Base-by-base conservation (phyloP, 2,797 vertebrate genomes). In the Picus viridis region DNA sequence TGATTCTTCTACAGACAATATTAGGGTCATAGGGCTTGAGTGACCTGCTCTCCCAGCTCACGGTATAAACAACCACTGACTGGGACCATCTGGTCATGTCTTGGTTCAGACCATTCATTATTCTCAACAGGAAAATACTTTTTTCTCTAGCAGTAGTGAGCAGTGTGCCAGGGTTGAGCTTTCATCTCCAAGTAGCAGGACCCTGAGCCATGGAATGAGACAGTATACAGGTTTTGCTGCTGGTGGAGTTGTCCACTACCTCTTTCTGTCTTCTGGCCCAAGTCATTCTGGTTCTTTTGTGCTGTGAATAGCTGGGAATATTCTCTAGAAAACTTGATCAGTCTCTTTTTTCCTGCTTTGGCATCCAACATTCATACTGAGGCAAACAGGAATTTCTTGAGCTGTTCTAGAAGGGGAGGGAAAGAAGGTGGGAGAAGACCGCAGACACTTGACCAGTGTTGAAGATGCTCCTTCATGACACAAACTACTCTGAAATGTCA, bases 1-100 rank as follows among this genome's bases (percentile, higher is more conserved):
- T 89, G 96, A 97, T 97, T 96, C 43, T 90, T n/a, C 93, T 91
- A 94, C 86, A 96, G 95, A 96, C 92, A 92, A 71, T 89, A 67
- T 95, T 82, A 81, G 68, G 92, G 90, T 96, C 94, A 95, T 76
- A 56, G 84, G 79, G 74, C 62, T 86, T 91, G 88, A 79, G 88
- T 81, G 95, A 89, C 67, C 78, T 69, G 15, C 57, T 94, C 87
- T 94, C 74, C 51, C 27, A 76, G 71, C 78, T 95, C 92, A 58
- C 71, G 78, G 29, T 75, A 73, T 88, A 91, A 93, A 88, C 91
- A 88, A 70, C 78, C 5, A 1, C 92, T 92, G 92, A 90, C 32
- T 88, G 89, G 64, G 70, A 92, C 83, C 92, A 91, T 96, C 86
- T 96, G 95, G 83, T 54, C 77, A 80, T 0, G 0, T 19, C 79